These are phyloP conservation scores for Hoplostethus atlanticus DNA, from an alignment of 2,797 vertebrate genomes.

Conservation along the genomic window DNA sequence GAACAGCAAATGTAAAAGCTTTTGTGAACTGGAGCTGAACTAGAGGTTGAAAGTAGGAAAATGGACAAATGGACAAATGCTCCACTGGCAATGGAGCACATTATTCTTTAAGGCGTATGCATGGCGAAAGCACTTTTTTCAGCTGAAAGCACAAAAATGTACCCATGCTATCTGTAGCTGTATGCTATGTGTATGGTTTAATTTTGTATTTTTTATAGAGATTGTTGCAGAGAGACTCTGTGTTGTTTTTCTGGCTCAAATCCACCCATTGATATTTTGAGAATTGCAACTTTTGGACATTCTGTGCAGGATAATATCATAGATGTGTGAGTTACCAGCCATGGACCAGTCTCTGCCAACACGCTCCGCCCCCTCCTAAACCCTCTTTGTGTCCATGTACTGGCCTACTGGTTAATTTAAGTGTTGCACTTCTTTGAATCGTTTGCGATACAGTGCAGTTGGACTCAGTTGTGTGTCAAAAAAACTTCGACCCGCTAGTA, in stretches of 20 bases:
- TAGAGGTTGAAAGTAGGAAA: background rate
- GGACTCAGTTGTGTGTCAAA: conserved; percentile 24
- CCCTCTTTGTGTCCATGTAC: conserved; percentile 4
- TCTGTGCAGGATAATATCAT: background rate
- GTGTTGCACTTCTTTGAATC: conserved; percentile 26
- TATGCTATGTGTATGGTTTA: background rate
- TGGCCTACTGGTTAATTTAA: background rate
- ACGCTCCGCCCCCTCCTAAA: background rate
- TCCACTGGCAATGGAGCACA: background rate
- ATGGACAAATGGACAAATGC: too few relatives aligned
- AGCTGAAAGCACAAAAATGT: background rate
- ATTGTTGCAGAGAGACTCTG: background rate
- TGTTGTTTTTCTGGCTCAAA: background rate
- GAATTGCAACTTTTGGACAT: background rate
- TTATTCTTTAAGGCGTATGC: background rate
- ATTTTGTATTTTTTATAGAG: background rate
- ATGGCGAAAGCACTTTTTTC: background rate
- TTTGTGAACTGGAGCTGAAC: background rate
- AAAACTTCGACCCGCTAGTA: conserved; percentile 14
- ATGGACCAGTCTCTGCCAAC: background rate
- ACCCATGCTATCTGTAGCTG: background rate
- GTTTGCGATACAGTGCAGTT: conserved; percentile 13
- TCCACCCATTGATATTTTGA: too few relatives aligned
- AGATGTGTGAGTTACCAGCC: background rate
- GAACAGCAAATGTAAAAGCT: background rate